Conservation (phyloP, 2,888 invertebrate species). For the Caradrina clavipalpis region DNA sequence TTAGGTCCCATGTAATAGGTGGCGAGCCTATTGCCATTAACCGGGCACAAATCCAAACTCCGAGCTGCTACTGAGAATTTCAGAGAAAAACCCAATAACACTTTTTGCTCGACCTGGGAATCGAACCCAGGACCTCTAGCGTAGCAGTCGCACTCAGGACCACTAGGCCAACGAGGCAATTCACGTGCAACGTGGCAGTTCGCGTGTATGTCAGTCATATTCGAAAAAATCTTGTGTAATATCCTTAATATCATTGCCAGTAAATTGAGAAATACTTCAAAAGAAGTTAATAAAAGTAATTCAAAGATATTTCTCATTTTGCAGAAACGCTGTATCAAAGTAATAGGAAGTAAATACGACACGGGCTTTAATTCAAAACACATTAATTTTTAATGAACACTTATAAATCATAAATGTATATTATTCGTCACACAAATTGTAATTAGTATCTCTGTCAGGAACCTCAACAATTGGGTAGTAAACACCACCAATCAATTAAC, state of each 20-base stretch:
- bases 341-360: slow-evolving; percentile 1
- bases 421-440: slow-evolving; percentile 4
- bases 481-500: no score
- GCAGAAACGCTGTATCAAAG: slow-evolving; percentile 8
- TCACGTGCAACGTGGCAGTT: no score
- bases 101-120: no score
- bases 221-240: not conserved
- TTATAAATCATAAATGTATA: not conserved
- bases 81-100: no score
- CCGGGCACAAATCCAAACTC: no score
- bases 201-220: not conserved
- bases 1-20: no score
- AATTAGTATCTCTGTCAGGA: not conserved
- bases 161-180: no score
- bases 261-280: not conserved
- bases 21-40: no score
- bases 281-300: slow-evolving; percentile 10
- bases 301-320: slow-evolving; percentile 23
- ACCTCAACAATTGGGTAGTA: not conserved
- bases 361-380: not conserved
- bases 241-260: not conserved
- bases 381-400: slow-evolving; percentile 18
- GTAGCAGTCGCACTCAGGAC: no score
- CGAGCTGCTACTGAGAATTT: no score
- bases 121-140: no score